Evolutionary conservation across 2,797 vertebrate genomes (phyloP).

Genomic region (Pampus argenteus): DNA sequence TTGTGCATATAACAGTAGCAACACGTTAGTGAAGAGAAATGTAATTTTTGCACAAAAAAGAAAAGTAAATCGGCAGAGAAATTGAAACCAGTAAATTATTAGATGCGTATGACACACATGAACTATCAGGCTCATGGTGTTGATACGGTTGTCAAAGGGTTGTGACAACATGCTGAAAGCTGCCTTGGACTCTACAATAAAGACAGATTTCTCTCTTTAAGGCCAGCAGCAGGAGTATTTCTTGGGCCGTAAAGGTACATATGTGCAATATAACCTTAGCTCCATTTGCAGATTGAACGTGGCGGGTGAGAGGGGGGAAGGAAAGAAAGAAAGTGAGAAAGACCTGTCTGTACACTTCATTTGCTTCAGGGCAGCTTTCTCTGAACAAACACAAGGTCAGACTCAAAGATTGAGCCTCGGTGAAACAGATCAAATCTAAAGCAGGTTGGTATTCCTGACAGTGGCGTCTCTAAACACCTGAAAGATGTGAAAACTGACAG

Average conservation of each 20-base stretch:
- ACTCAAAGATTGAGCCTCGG: conserved; percentile 20
- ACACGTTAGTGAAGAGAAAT: not conserved
- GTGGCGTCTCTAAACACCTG: conserved; percentile 5
- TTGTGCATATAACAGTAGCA: conserved; percentile 7
- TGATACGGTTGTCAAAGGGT: conserved; percentile 8
- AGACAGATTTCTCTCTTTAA: conserved; percentile 8
- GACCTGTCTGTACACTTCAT: conserved; percentile 2
- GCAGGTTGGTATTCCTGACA: conserved; percentile 3
- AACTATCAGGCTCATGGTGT: conserved; percentile 27
- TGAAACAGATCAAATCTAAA: conserved; percentile 39
- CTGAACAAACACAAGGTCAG: conserved; percentile 57
- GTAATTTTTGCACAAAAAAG: conserved; percentile 38
- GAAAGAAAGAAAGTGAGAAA: conserved; percentile 16
- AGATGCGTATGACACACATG: conserved; percentile 31
- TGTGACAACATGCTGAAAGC: not conserved
- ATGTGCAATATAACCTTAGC: conserved; percentile 24
- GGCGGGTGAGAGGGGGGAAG: conserved; percentile 20
- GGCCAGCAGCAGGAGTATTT: not conserved
- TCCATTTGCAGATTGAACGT: conserved; percentile 41
- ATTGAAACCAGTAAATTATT: conserved; percentile 45
- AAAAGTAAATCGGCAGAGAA: conserved; percentile 43
- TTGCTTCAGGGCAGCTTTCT: conserved; percentile 46
- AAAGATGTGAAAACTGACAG: conserved; percentile 8
- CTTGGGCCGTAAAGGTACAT: not conserved
- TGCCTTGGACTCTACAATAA: conserved; percentile 20